Base-by-base conservation (phyloP, 2,797 vertebrate species). In the Spea hammondii region DNA sequence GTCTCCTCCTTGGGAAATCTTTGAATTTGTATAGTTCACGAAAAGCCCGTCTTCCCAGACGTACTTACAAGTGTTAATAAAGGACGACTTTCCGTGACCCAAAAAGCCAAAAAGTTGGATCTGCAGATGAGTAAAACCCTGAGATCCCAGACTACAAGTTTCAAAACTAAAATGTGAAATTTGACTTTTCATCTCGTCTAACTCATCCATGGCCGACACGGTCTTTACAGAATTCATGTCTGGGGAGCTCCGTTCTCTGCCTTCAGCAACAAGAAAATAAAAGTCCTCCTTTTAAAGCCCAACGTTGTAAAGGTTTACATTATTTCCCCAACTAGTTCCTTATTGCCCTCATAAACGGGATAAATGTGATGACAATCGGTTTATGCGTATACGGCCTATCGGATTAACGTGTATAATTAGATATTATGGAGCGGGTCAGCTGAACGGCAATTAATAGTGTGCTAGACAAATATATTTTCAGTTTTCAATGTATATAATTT, bases 81-180 rank as follows among this genome's bases (percentile, higher is more conserved):
- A 70, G 14, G 69, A 70, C 4, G 69, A 70, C 50, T 70, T 70
- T 10, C 69, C 69, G 13, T 70, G 69, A 54, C 69, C 69, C 5
- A 47, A 11, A 45, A 55, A 55, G 12, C 69, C 69, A 54, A 54
- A 70, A 32, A 70, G 17, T 10, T 70, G 69, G 6, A 70, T 1
- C 6, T 54, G 51, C 51, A 70, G 8, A 4, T 51, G n/a, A 6
- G 5, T 44, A 50, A 70, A 70, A 1, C 69, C 69, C 69, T 70
- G 69, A 8, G 49, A 12, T 6, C 69, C 50, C 4, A 0, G 3
- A 57, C 9, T n/a, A 62, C 55, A 48, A 8, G 11, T 47, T n/a
- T 72, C 11, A 60, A 72, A 60, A 11, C 11, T n/a, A 49, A 72
- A 72, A 4, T 32, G 50, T 4, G 8, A 2, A 17, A 72, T 49